Conservation (phyloP, 2,888 invertebrate genomes). For the Steromphala cineraria region DNA sequence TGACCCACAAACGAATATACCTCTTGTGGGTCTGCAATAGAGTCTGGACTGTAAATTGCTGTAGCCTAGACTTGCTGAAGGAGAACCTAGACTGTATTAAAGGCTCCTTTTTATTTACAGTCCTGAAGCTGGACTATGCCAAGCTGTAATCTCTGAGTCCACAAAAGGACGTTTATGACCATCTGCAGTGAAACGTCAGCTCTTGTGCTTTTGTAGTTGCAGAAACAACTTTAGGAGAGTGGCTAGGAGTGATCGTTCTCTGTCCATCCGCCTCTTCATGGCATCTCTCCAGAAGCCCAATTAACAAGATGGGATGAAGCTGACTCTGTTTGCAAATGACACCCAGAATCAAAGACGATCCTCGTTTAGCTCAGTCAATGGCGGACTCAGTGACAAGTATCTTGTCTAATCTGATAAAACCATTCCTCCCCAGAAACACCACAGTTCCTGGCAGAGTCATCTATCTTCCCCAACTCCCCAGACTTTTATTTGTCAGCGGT, state of each 20-base stretch:
- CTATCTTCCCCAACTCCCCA: conserved; percentile 9
- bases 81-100: too few species aligned
- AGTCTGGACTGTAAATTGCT: too few species aligned
- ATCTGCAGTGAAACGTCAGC: neutral
- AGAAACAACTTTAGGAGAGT: neutral
- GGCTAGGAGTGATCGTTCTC: neutral
- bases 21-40: too few species aligned
- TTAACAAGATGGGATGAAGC: conserved; percentile 25
- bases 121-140: too few species aligned
- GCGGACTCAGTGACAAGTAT: conserved; percentile 20
- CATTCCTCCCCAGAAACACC: neutral
- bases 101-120: too few species aligned
- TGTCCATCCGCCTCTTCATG: neutral
- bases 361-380: conserved; percentile 18
- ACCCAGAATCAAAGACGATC: conserved; percentile 5
- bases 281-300: conserved; percentile 23
- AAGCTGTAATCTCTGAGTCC: neutral
- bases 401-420: conserved; percentile 14
- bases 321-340: conserved; percentile 23
- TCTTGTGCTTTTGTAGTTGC: conserved; percentile 5
- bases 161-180: conserved; percentile 12
- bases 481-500: conserved; percentile 11
- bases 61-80: too few species aligned
- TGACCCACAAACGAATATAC: too few species aligned
- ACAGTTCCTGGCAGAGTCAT: neutral